A percentile compares a stretch with the other conserved stretches of the same genome.
These are phyloP conservation scores for Gymnoscopelus microlampas DNA, from an alignment of 2,797 vertebrate genomes.

Conservation along the genomic window DNA sequence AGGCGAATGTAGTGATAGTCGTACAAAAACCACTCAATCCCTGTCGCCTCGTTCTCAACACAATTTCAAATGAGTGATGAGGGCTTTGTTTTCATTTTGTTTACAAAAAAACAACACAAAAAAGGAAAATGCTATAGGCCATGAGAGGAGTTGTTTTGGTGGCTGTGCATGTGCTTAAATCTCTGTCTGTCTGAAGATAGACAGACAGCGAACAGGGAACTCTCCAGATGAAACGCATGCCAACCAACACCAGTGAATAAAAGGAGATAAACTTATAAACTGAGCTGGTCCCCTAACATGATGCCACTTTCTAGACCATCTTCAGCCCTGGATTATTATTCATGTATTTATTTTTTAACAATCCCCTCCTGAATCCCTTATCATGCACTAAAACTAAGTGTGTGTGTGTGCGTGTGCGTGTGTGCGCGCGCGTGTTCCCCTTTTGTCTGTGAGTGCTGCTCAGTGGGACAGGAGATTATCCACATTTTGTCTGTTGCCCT, in stretches of 20 bases:
- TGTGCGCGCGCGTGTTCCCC: conserved; percentile 34
- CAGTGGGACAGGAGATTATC: conserved; percentile 62
- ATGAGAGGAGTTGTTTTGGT: conserved; percentile 39
- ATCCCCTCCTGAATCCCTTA: conserved; percentile 23
- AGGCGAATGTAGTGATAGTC: conserved; percentile 39
- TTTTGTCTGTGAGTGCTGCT: conserved; percentile 53
- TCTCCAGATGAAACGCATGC: conserved; percentile 38
- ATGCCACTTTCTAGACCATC: conserved; percentile 43
- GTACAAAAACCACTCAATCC: conserved; percentile 25
- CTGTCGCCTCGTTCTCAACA: conserved; percentile 52
- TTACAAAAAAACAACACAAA: conserved; percentile 21
- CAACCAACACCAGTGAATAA: conserved; percentile 62
- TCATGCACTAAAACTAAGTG: conserved; percentile 9
- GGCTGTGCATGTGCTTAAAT: conserved; percentile 21
- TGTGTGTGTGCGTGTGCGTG: conserved; percentile 22
- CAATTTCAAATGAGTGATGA: conserved; percentile 47
- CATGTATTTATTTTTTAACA: conserved; percentile 42
- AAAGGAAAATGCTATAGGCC: conserved; percentile 3
- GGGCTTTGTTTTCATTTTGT: conserved; percentile 38
- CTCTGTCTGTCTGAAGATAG: conserved; percentile 46
- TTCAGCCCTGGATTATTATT: conserved; percentile 41
- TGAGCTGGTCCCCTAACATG: conserved; percentile 60
- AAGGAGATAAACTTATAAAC: conserved; percentile 55
- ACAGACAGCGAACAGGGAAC: conserved; percentile 30
- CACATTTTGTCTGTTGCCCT: conserved; percentile 63